Evolutionary conservation across 2,888 invertebrate species (phyloP).

Genomic region (Mimachlamys varia): DNA sequence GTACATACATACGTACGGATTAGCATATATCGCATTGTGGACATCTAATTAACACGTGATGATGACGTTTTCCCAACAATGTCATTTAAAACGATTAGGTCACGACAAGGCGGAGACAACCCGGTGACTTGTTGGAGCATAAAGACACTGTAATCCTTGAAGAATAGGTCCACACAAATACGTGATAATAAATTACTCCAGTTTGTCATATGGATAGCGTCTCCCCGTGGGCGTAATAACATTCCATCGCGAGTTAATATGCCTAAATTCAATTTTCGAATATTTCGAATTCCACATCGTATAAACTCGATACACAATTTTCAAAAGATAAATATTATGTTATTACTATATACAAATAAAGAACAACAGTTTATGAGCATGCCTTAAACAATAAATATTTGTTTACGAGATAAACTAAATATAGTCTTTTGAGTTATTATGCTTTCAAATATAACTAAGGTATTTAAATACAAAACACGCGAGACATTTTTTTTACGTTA

Average conservation of each 20-base stretch:
- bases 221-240: conserved; percentile 3
- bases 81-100: not conserved
- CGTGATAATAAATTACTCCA: not conserved
- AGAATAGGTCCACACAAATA: not conserved
- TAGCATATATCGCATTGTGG: not conserved
- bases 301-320: not conserved
- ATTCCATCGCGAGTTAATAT: not conserved
- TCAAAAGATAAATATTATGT: not conserved
- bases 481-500: not conserved
- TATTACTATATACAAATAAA: not conserved
- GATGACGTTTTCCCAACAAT: not conserved
- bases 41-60: not conserved
- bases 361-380: not conserved
- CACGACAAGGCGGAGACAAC: not conserved
- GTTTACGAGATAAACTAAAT: not conserved
- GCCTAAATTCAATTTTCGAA: not conserved
- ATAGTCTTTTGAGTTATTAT: not conserved
- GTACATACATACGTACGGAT: not conserved
- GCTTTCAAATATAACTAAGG: not conserved
- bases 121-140: not conserved
- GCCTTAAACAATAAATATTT: not conserved
- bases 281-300: not conserved
- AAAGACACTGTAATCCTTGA: not conserved
- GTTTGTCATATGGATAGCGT: not conserved
- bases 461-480: not conserved